Evolutionary conservation across 2,888 invertebrate species (phyloP), one percentile per base, ranked within the genome.

Genomic region (Cyclophora punctaria): DNA sequence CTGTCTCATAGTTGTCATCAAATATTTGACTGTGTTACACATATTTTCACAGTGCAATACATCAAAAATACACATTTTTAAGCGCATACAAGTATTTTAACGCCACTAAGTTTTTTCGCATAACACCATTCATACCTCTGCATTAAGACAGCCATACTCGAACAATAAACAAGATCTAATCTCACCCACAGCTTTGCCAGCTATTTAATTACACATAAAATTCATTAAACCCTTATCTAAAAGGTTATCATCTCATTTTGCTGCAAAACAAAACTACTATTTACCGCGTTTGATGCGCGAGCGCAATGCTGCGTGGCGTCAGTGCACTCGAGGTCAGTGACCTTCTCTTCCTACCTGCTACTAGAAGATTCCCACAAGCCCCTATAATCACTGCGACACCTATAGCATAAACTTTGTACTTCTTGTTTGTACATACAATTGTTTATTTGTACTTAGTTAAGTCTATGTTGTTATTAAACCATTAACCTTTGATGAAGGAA

Each of bases 291-390:
- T 78, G 78, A 77, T 73, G 77, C 73, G 75, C 73, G 56, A 63
- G 69, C 71, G 77, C 80, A 79, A 77, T 20, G 20, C 76, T 75
- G 78, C 71, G 65, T 72, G 74, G 71, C 75, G 75, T 72, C 74
- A 72, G 69, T 75, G 80, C 78, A 75, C 74, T 70, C 66, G 56
- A 69, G 70, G 82, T 78, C 80, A 69, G 60, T 66, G 78, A 78
- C 78, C 78, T 63, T 3, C 56, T 66, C 73, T 75, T 76, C 75
- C 75, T 75, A 75, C 66, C 65, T 69, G 66, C 45, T 59, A 57
- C 51, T 41, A 41, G 46, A 47, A 44, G 52, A 44, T 52, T 53
- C 55, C 48, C 55, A 55, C 50, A 52, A 47, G 40, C 46, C 37
- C 40, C 46, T 49, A 40, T 51, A 54, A 49, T 51, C 7, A 47